Base-by-base conservation (phyloP, 2,797 vertebrate species). In the Tragopan temminckii region DNA sequence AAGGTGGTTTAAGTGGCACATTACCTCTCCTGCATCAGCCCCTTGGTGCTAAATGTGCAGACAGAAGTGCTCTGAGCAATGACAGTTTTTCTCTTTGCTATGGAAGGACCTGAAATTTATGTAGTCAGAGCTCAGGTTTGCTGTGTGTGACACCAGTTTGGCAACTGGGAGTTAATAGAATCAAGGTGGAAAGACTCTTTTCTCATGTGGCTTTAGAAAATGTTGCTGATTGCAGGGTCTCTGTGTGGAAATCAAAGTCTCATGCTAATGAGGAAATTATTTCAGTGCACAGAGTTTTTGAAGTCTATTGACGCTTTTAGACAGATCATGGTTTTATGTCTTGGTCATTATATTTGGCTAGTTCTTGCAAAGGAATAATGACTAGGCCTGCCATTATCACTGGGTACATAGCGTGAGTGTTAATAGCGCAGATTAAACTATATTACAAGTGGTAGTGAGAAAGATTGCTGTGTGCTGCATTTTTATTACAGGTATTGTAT, bases 81-180 rank as follows among this genome's bases (percentile, higher is more conserved):
- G 48, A 24, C 7, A 75, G 0, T 57, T 62, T 74, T 85, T 70
- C 46, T 90, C 29, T 72, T 77, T 75, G 31, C 33, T 20, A 0
- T 0, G 0, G 62, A 81, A 68, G 19, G 45, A 58, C 10, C 8
- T 52, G 45, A 7, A 36, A 64, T 68, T 40, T 61, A n/a, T 0
- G 0, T 36, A 40, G 62, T 31, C 29, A 75, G 12, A 40, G 62
- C 38, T 78, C 67, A 36, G 15, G 27, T 48, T n/a, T 24, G 20
- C 40, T 64, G 15, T 21, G 20, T 0, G 0, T 15, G 29, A 48
- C 17, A 10, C 46, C 66, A 29, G n/a, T 80, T 66, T 61, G 53
- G 80, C 40, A 68, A 33, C 17, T 59, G 52, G 16, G 24, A 72
- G 11, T 10, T 62, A 85, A 53, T 21, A 72, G 55, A 25, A 11